phyloP scores from a whole-genome alignment of 2,113 vertebrate genomes.

The Cervus canadensis region DNA sequence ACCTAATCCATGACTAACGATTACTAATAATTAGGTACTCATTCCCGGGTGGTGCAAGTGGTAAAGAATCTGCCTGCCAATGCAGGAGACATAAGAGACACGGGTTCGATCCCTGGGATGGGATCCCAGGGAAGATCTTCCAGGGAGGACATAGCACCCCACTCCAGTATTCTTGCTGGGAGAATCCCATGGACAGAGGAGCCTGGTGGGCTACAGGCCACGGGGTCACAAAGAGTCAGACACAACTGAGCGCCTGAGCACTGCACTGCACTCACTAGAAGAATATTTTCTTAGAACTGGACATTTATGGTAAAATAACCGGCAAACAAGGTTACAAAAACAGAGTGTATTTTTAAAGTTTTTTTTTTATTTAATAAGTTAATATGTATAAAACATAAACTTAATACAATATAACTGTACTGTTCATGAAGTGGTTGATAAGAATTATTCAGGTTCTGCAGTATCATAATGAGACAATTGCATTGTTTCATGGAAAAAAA shows the following conservation, averaged over 20 bases:
- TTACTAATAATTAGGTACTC: not conserved
- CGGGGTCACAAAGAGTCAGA: not conserved
- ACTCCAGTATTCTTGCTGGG: not conserved
- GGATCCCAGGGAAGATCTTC: not conserved
- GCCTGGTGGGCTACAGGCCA: not conserved
- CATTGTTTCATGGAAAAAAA: not conserved
- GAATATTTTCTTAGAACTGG: not conserved
- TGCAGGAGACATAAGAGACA: not conserved
- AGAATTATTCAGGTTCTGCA: not conserved
- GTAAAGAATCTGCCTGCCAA: not conserved
- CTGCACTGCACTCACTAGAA: not conserved
- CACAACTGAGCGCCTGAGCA: fast-evolving
- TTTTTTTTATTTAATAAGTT: not conserved
- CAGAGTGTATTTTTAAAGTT: not conserved
- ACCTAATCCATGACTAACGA: not conserved
- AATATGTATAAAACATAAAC: not conserved
- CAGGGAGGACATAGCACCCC: not conserved
- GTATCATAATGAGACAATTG: not conserved
- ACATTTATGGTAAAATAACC: not conserved
- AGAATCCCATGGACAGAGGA: not conserved
- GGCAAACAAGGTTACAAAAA: not conserved
- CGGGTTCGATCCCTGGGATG: not conserved
- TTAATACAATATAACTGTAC: not conserved
- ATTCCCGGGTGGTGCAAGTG: not conserved
- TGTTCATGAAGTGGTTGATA: not conserved